These are phyloP conservation scores for Drosophila subpulchrella DNA, from an alignment of 1,140 invertebrate genomes.

Conservation along the genomic window DNA sequence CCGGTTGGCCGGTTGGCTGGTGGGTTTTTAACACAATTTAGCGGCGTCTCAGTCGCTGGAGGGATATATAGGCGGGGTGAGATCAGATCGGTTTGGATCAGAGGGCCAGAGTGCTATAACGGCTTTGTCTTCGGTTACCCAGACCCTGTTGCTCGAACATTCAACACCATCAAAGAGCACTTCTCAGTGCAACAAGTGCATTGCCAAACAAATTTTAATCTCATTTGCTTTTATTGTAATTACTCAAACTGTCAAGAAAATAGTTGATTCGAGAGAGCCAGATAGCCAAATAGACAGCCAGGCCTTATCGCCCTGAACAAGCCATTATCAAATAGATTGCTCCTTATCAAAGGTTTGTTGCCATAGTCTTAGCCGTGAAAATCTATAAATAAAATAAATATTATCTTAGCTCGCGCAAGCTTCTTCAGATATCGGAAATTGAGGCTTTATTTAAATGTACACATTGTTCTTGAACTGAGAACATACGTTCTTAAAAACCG, in stretches of 20 bases:
- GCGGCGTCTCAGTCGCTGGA: slow-evolving; percentile 42
- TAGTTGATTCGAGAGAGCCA: background rate
- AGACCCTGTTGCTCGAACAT: slow-evolving; percentile 31
- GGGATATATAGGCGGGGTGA: slow-evolving; percentile 2
- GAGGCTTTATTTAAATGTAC: background rate
- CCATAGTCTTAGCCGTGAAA: too few relatives aligned
- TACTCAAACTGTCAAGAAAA: slow-evolving; percentile 23
- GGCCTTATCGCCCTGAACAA: slow-evolving; percentile 1
- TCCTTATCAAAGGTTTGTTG: background rate
- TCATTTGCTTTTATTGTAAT: slow-evolving; percentile 68
- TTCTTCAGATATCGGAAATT: background rate
- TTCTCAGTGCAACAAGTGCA: slow-evolving; percentile 30
- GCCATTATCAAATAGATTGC: slow-evolving; percentile 8
- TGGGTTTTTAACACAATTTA: slow-evolving; percentile 81
- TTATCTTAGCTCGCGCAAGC: background rate
- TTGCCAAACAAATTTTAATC: slow-evolving; percentile 63
- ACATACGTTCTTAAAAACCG: too few relatives aligned
- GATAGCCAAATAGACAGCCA: background rate
- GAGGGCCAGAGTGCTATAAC: slow-evolving; percentile 42
- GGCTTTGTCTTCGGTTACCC: slow-evolving; percentile 63
- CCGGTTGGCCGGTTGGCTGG: slow-evolving; percentile 42
- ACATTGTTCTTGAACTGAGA: too few relatives aligned
- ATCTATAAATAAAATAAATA: background rate
- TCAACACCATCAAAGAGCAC: slow-evolving; percentile 32
- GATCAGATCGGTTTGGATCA: background rate